Evolutionary conservation across 2,113 vertebrate species (phyloP), one percentile per base, ranked within the genome.

Genomic region (Datnioides undecimradiatus): DNA sequence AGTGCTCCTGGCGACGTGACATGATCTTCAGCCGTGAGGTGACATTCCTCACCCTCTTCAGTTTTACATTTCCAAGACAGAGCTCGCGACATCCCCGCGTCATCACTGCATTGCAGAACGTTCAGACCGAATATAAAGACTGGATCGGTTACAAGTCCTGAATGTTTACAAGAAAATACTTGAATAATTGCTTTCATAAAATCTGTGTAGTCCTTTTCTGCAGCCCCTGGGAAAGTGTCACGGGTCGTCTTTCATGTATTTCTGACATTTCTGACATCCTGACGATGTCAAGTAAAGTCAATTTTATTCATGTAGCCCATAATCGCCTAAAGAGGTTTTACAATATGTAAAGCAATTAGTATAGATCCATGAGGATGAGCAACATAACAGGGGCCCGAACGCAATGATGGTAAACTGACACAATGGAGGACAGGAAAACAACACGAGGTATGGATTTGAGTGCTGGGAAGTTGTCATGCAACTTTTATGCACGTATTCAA

Each of bases 31-130:
- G 62, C 46, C 40, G 38, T 2, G 4, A 81, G 55, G 64, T 55
- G n/a, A 48, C 58, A 77, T 82, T 74, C 86, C 54, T 85, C 52
- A 46, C 36, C 6, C 19, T 29, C 19, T 46, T 48, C 5, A 19
- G 34, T 36, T 55, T 65, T 33, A 23, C 23, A n/a, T 70, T 76
- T 75, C 40, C n/a, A 40, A 23, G 16, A 73, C 36, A 46, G 12
- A 17, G 5, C 8, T 45, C 14, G 9, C 51, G 54, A 54, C 57
- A 6, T 45, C 66, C 31, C n/a, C 11, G 40, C 6, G 6, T 67
- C 40, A 48, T 36, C 63, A 31, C 31, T 17, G 21, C 66, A 8
- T 0, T 21, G 29, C 34, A 14, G 6, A 6, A 51, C 10, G 34
- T 38, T 48, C 11, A 46, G 40, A 31, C 6, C 31, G 27, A 62